Percentiles rank a stretch among this genome's conserved stretches.
Evolutionary conservation across 2,113 vertebrate genomes (phyloP).

Genomic region (Pluvianellus socialis): DNA sequence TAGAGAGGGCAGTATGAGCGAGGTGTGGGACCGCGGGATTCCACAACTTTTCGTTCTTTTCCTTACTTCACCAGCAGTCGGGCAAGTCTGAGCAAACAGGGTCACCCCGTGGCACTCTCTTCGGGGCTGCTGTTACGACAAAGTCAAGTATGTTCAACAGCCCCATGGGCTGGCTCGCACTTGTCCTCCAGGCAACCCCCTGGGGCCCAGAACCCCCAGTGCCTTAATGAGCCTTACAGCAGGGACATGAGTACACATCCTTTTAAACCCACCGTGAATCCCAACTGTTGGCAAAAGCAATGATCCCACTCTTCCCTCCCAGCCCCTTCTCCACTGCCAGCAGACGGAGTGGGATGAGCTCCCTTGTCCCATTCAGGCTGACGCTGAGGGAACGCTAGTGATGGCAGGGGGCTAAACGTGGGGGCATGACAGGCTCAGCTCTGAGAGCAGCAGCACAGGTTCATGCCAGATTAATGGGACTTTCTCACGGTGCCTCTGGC

Average conservation of each 20-base stretch:
- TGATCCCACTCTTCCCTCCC: background rate
- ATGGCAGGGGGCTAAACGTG: background rate
- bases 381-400: rapidly evolving
- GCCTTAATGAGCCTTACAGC: background rate
- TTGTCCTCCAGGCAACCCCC: background rate
- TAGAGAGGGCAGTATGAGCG: background rate
- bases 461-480: background rate
- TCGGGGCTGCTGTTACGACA: rapidly evolving
- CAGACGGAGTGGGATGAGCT: rapidly evolving
- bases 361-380: background rate
- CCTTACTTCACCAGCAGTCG: background rate
- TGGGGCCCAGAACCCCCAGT: rapidly evolving
- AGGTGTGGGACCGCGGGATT: no score
- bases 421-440: background rate
- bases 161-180: background rate
- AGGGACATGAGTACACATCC: background rate
- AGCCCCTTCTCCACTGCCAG: background rate
- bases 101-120: rapidly evolving
- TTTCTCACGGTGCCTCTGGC: rapidly evolving
- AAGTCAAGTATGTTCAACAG: rapidly evolving
- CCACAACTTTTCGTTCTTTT: background rate
- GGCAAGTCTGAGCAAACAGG: background rate
- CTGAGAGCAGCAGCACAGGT: background rate
- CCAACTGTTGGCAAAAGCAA: background rate
- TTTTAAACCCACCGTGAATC: background rate